These are phyloP conservation scores for Semotilus atromaculatus DNA, from an alignment of 2,797 vertebrate species.

Conservation along the genomic window DNA sequence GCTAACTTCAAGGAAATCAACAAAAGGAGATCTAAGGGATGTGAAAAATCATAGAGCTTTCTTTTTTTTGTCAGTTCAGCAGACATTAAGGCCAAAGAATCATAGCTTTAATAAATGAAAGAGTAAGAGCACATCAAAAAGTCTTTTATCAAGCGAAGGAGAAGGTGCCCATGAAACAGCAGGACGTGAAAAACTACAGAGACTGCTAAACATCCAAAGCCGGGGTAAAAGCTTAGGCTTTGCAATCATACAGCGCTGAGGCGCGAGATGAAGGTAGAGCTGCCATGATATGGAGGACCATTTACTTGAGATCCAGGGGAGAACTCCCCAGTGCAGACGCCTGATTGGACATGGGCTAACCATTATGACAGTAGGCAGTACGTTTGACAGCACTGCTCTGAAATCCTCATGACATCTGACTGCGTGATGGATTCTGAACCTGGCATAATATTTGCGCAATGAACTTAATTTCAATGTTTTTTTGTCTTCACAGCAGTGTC, in stretches of 20 bases:
- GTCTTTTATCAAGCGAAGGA: constrained; percentile 48
- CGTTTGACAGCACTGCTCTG: constrained; percentile 14
- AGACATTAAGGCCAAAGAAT: constrained; percentile 53
- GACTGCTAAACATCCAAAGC: constrained; percentile 64
- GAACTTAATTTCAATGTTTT: background rate
- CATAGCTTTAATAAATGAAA: constrained; percentile 45
- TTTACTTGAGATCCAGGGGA: constrained; percentile 54
- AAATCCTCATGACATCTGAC: constrained; percentile 24
- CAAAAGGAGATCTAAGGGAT: constrained; percentile 25
- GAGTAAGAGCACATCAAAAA: constrained; percentile 47
- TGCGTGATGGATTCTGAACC: constrained; percentile 9
- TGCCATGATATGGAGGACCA: constrained; percentile 50
- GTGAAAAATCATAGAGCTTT: background rate
- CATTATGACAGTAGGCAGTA: constrained; percentile 46
- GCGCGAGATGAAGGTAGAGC: constrained; percentile 56
- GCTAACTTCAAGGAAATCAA: constrained; percentile 40
- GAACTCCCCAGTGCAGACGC: constrained; percentile 53
- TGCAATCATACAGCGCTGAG: constrained; percentile 56
- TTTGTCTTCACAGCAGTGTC: background rate
- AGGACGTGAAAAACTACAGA: constrained; percentile 38
- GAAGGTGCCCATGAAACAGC: constrained; percentile 21
- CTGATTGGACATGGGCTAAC: constrained; percentile 48
- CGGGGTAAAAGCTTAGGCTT: constrained; percentile 35
- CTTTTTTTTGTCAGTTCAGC: constrained; percentile 37
- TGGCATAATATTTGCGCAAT: constrained; percentile 22